A percentile compares a stretch with the other conserved stretches of the same genome.
phyloP scores from a whole-genome alignment of 2,113 vertebrate genomes.

The Gobius niger region DNA sequence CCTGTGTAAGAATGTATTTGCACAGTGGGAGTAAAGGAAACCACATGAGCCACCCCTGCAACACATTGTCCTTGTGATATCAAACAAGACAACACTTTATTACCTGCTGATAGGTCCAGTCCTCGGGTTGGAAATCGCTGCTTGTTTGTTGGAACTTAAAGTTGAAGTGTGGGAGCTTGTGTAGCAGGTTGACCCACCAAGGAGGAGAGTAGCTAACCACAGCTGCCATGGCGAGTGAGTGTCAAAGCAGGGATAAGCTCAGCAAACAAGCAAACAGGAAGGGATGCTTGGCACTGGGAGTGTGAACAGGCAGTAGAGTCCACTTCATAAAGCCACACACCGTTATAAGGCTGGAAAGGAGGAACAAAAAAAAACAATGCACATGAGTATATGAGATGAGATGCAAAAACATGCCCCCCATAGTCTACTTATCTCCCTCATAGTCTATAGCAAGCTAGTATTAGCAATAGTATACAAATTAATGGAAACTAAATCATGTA shows the following conservation, averaged over 20 bases:
- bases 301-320: constrained; percentile 26
- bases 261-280: constrained; percentile 8
- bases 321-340: constrained; percentile 30
- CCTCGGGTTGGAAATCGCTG: constrained; percentile 89
- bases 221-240: constrained; percentile 79
- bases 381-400: background rate
- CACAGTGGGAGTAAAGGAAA: background rate
- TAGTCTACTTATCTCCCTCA: too few species aligned
- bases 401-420: too few species aligned
- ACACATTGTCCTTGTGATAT: background rate
- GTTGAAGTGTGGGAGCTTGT: constrained; percentile 91
- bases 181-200: constrained; percentile 93
- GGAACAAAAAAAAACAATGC: background rate
- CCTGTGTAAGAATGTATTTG: background rate
- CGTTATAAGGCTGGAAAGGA: background rate
- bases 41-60: too few species aligned
- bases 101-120: constrained; percentile 94
- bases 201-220: constrained; percentile 91
- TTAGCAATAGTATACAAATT: too few species aligned
- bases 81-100: background rate
- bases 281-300: constrained; percentile 24
- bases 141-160: constrained; percentile 86
- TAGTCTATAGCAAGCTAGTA: too few species aligned
- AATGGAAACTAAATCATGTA: too few species aligned
- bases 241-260: constrained; percentile 23